A percentile compares a stretch with the other conserved stretches of the same genome.
These are phyloP conservation scores for Patiria miniata DNA, from an alignment of 35 echinoderm and acorn worm genomes.

Conservation along the genomic window DNA sequence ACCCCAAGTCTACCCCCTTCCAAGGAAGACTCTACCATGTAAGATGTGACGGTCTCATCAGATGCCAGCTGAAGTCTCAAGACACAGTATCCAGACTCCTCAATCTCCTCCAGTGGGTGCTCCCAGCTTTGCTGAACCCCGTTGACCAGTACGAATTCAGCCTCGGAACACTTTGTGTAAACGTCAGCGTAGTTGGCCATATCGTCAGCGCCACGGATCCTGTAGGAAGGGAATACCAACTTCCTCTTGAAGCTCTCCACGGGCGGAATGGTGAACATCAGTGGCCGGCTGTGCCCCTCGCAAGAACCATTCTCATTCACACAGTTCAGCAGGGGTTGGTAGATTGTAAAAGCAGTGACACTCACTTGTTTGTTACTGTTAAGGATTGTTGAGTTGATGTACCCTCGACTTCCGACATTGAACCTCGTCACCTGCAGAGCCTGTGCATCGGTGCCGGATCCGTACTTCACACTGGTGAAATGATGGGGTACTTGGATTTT, in stretches of 20 bases:
- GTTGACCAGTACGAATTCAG: background rate
- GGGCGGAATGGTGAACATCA: background rate
- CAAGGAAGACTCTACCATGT: background rate
- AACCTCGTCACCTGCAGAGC: too few relatives aligned
- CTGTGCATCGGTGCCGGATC: background rate
- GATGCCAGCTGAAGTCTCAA: background rate
- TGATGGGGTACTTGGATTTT: background rate
- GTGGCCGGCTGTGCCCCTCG: background rate
- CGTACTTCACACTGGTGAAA: background rate
- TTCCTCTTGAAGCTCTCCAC: background rate
- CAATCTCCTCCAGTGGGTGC: background rate
- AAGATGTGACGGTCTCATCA: background rate
- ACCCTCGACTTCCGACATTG: background rate
- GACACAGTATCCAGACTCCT: background rate
- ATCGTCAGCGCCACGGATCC: background rate
- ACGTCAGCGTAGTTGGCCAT: background rate
- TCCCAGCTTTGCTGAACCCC: background rate
- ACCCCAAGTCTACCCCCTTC: background rate
- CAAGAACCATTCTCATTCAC: background rate
- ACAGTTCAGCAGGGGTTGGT: conserved; percentile 11
- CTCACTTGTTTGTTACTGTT: background rate
- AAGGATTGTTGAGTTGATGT: background rate
- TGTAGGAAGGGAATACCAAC: background rate
- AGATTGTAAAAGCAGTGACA: background rate
- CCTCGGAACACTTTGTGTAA: conserved; percentile 8